Conservation (phyloP, 2,888 invertebrate genomes). For the Pterostichus madidus region DNA sequence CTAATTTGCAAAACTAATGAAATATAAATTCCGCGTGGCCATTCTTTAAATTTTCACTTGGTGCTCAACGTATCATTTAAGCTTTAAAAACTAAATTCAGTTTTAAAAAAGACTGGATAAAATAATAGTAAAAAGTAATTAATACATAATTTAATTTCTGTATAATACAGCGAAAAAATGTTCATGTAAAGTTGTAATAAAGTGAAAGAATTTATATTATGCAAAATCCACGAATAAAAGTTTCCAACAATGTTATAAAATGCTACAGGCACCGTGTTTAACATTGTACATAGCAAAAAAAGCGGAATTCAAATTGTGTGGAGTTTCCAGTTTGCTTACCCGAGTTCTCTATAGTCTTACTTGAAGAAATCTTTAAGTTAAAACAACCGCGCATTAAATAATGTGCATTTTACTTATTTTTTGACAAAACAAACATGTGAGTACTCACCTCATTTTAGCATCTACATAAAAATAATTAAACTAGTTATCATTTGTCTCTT, state of each 20-base stretch:
- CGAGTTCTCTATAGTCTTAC: constrained; percentile 10
- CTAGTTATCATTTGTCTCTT: no score
- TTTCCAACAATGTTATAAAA: constrained; percentile 9
- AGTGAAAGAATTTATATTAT: constrained; percentile 3
- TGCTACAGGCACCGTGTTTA: constrained; percentile 33
- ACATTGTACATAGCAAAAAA: constrained; percentile 4
- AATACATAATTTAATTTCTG: no score
- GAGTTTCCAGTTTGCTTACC: constrained; percentile 39
- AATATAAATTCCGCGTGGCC: no score
- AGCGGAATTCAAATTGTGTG: constrained; percentile 39
- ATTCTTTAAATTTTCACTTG: no score
- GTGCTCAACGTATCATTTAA: no score
- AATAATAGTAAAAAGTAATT: no score
- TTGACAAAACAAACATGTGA: background rate
- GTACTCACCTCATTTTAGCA: no score
- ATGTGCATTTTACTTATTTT: background rate
- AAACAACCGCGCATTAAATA: background rate
- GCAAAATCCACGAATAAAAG: constrained; percentile 20
- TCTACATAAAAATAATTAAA: no score
- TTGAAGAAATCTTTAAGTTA: background rate
- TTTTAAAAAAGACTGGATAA: no score
- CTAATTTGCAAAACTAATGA: no score
- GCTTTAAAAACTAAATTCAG: no score
- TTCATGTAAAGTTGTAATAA: constrained; percentile 20
- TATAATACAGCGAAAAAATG: background rate